Conservation (phyloP, 2,888 invertebrate species). For the Dolichomitus sp. region DNA sequence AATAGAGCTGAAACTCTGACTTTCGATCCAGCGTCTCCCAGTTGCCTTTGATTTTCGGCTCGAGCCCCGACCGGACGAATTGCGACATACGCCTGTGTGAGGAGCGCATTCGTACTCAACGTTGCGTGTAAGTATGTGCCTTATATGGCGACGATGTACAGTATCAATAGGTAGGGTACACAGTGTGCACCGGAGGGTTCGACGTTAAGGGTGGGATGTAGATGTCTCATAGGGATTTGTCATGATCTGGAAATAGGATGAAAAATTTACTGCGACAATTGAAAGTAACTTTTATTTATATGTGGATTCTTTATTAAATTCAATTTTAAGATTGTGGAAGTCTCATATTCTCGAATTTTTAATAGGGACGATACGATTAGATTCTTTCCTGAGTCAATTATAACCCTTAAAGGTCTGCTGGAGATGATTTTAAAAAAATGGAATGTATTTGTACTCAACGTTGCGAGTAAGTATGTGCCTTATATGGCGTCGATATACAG, state of each 20-base stretch:
- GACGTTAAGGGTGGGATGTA: constrained; percentile 5
- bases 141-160: constrained; percentile 16
- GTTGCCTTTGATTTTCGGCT: constrained; percentile 66
- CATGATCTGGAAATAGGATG: constrained; percentile 36
- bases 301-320: neutral
- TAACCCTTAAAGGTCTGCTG: too few species aligned
- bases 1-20: constrained; percentile 24
- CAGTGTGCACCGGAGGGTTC: constrained; percentile 17
- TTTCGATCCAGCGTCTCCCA: constrained; percentile 19
- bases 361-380: too few species aligned
- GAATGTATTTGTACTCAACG: constrained; percentile 54
- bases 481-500: constrained; percentile 18
- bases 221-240: constrained; percentile 14
- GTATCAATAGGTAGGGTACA: constrained; percentile 30
- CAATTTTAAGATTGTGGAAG: too few species aligned
- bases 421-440: neutral
- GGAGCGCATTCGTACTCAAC: constrained; percentile 53
- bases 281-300: neutral
- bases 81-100: constrained; percentile 28
- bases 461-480: constrained; percentile 55
- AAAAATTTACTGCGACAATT: constrained; percentile 1
- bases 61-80: constrained; percentile 33
- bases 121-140: constrained; percentile 56
- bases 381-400: too few species aligned
- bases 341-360: too few species aligned